Conservation (phyloP, 2,888 invertebrate species). For the Epinotia nisella region DNA sequence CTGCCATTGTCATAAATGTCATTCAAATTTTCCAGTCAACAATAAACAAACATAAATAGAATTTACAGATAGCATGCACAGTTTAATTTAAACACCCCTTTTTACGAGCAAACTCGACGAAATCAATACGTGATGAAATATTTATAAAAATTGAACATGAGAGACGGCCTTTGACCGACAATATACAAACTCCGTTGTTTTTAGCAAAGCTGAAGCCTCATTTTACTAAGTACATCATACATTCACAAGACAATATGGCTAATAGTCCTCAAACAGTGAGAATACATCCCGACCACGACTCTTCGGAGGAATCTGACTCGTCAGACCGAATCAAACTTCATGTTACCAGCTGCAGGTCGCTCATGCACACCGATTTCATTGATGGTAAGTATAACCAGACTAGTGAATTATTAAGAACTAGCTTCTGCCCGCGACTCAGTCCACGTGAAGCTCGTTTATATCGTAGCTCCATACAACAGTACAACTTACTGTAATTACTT, state of each 20-base stretch:
- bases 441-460: too few relatives aligned
- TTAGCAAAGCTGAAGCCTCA: neutral
- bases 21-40: conserved; percentile 4
- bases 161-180: neutral
- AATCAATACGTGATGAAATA: too few relatives aligned
- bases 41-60: too few relatives aligned
- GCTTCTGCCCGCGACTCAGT: too few relatives aligned
- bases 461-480: too few relatives aligned
- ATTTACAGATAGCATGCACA: too few relatives aligned
- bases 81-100: too few relatives aligned
- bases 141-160: neutral
- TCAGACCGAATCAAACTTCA: too few relatives aligned
- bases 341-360: neutral
- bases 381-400: neutral
- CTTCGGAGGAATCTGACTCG: neutral
- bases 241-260: neutral
- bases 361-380: neutral
- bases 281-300: neutral
- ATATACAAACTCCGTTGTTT: neutral
- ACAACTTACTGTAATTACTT: too few relatives aligned
- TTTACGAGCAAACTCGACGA: too few relatives aligned
- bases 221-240: neutral
- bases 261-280: neutral
- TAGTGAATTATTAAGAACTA: neutral
- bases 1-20: neutral